Evolutionary conservation across 2,113 vertebrate species (phyloP).

Genomic region (Notiomystis cincta): DNA sequence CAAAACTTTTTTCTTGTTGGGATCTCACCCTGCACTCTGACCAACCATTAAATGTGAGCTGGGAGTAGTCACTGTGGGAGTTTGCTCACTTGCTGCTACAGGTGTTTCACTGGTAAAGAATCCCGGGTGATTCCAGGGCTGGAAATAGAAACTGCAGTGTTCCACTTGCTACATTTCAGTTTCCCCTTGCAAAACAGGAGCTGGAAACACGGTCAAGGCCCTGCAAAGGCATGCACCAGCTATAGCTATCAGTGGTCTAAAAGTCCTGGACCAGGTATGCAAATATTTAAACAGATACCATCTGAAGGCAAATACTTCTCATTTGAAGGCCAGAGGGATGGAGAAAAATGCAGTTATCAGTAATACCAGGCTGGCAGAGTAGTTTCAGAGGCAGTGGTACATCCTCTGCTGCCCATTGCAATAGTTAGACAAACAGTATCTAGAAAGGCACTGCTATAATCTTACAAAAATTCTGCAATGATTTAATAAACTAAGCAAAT

Average conservation of each 20-base stretch:
- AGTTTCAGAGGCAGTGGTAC: not conserved
- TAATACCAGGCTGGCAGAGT: not conserved
- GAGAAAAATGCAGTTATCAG: not conserved
- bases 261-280: not conserved
- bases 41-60: not conserved
- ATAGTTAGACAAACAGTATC: not conserved
- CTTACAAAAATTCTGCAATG: not conserved
- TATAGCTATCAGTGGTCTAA: not conserved
- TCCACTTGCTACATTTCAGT: not conserved
- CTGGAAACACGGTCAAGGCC: not conserved
- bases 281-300: conserved; percentile 40
- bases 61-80: no score
- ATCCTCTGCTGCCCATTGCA: not conserved
- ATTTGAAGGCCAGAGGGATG: not conserved
- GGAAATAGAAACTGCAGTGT: not conserved
- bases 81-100: not conserved
- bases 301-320: conserved; percentile 22
- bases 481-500: not conserved
- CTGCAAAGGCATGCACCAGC: not conserved
- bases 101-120: not conserved
- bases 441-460: not conserved
- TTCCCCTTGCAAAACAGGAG: not conserved
- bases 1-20: not conserved
- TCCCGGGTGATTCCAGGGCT: fast-evolving
- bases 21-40: not conserved